Conservation (phyloP, 2,113 vertebrate genomes). For the Eudyptes chrysolophus region DNA sequence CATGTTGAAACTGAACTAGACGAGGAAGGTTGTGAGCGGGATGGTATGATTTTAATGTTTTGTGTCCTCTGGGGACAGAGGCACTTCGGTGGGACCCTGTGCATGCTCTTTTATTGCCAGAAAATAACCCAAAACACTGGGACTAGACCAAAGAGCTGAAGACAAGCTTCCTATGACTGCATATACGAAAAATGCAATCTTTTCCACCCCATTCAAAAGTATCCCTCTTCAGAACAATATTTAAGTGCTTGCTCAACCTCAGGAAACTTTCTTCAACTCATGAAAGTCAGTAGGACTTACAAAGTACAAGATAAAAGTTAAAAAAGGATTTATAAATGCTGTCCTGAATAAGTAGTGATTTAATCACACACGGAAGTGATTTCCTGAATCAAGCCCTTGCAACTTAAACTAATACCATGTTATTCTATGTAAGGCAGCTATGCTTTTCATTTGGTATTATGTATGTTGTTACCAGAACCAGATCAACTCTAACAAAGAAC, state of each 20-base stretch:
- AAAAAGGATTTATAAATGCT: not conserved
- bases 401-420: not conserved
- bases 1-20: not conserved
- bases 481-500: slow-evolving; percentile 25
- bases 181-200: not conserved
- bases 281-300: not conserved
- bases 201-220: not conserved
- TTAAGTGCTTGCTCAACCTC: not conserved
- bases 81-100: not conserved
- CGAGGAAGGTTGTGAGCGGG: not conserved
- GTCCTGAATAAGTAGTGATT: not conserved
- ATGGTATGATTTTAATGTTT: not conserved
- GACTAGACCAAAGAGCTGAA: not conserved
- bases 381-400: slow-evolving; percentile 21
- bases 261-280: not conserved
- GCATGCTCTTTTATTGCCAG: not conserved
- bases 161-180: not conserved
- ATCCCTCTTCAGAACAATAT: not conserved
- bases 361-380: not conserved
- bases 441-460: not conserved
- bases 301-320: not conserved
- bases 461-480: not conserved
- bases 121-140: not conserved
- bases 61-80: not conserved
- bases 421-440: not conserved